Percentiles rank a stretch among this genome's conserved stretches.
Evolutionary conservation across 1,140 invertebrate species (phyloP).

Genomic region (Batillaria attramentaria): DNA sequence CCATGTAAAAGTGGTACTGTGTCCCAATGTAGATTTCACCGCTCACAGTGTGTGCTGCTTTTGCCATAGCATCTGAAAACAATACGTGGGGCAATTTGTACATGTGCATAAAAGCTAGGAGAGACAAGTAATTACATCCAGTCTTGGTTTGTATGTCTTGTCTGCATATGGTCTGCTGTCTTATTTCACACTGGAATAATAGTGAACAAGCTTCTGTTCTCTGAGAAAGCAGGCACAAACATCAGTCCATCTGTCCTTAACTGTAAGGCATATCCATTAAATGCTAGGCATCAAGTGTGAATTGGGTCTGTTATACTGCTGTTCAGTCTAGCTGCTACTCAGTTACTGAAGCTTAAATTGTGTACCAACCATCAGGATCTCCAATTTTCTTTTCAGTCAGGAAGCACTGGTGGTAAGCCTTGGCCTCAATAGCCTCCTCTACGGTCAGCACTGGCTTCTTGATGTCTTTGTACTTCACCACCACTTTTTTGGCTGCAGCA

Average conservation of each 20-base stretch:
- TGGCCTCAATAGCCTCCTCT: slow-evolving; percentile 26
- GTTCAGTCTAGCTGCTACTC: neutral
- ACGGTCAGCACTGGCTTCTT: slow-evolving; percentile 28
- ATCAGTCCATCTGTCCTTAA: too few relatives aligned
- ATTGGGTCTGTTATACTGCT: neutral
- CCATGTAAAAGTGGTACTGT: slow-evolving; percentile 54
- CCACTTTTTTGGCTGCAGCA: slow-evolving; percentile 25
- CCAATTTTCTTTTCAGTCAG: neutral
- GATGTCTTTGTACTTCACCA: slow-evolving; percentile 28
- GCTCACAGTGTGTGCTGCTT: slow-evolving; percentile 22
- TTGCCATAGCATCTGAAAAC: slow-evolving; percentile 39
- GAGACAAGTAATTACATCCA: too few relatives aligned
- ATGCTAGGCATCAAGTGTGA: neutral
- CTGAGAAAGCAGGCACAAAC: too few relatives aligned
- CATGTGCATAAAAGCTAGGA: too few relatives aligned
- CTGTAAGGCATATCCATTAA: neutral
- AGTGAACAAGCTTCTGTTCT: too few relatives aligned
- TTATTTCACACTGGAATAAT: too few relatives aligned
- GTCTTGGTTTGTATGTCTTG: too few relatives aligned
- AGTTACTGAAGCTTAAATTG: neutral
- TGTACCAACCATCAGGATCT: slow-evolving; percentile 8
- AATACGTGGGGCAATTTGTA: too few relatives aligned
- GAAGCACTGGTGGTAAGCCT: slow-evolving; percentile 13
- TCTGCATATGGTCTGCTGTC: too few relatives aligned
- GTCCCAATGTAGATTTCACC: slow-evolving; percentile 31